Percentiles rank a stretch among this genome's conserved stretches.
Conservation (phyloP, 2,113 vertebrate species). For the Chloropsis cyanopogon region DNA sequence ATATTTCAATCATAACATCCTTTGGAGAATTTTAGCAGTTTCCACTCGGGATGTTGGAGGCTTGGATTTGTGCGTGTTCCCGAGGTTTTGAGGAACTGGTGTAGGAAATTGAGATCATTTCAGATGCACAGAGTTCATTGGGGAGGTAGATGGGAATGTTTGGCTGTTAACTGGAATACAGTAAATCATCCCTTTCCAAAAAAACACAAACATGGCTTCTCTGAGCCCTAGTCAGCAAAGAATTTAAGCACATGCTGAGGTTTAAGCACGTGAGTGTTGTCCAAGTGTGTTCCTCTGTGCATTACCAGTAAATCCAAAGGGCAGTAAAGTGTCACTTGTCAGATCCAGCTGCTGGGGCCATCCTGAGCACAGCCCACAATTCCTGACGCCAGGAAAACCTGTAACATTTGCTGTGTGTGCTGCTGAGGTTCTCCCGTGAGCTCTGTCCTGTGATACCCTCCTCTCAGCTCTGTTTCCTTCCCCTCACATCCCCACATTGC, state of each 20-base stretch:
- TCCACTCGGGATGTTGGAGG: conserved; percentile 2
- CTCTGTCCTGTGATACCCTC: not conserved
- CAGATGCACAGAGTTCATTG: conserved; percentile 6
- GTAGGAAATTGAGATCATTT: conserved; percentile 25
- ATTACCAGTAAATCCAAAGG: not conserved
- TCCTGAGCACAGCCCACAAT: not conserved
- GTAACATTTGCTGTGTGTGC: fast-evolving
- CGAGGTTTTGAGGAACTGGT: conserved; percentile 15
- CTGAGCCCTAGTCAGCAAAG: not conserved
- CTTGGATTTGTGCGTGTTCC: not conserved
- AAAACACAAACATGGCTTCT: not conserved
- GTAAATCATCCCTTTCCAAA: not conserved
- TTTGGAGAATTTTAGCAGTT: conserved; percentile 40
- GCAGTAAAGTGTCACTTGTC: not conserved
- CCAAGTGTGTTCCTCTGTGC: fast-evolving
- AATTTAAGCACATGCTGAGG: not conserved
- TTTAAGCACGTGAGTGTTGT: not conserved
- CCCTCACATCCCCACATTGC: fast-evolving
- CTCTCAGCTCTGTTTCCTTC: fast-evolving
- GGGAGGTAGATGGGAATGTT: conserved; percentile 13
- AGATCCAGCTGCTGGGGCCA: not conserved
- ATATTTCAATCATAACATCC: conserved; percentile 71
- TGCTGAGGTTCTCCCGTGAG: fast-evolving
- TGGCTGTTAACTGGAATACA: conserved; percentile 25
- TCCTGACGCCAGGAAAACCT: not conserved